A percentile compares a stretch with the other conserved stretches of the same genome.
phyloP scores from a whole-genome alignment of 2,113 vertebrate genomes.

The Podarcis raffonei region DNA sequence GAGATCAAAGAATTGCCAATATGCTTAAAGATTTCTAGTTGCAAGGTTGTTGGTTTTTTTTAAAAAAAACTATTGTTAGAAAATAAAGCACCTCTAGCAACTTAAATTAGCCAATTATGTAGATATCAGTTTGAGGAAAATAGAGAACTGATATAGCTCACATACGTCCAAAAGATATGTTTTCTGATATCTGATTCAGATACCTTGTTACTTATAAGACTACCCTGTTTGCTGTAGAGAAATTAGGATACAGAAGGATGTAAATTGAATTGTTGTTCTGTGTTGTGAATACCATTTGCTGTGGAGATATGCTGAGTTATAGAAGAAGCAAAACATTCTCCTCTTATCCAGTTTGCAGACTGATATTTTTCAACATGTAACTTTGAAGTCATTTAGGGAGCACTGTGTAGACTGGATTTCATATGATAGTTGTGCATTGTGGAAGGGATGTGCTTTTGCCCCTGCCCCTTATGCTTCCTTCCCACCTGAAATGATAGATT shows the following conservation, averaged over 20 bases:
- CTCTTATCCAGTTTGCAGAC: not conserved
- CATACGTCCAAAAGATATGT: not conserved
- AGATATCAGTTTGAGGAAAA: not conserved
- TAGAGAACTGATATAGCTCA: not conserved
- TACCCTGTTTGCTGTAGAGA: not conserved
- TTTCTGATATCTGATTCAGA: not conserved
- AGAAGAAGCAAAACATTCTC: no score
- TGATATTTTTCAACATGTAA: not conserved
- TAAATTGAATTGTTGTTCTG: not conserved
- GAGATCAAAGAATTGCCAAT: not conserved
- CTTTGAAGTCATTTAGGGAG: not conserved
- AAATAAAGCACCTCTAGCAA: not conserved
- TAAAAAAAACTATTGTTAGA: not conserved
- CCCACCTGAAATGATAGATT: not conserved
- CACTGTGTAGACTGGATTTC: no score
- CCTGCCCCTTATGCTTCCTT: not conserved
- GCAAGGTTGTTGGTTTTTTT: not conserved
- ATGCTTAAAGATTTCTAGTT: slow-evolving; percentile 39
- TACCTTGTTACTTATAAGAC: not conserved
- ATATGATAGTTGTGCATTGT: not conserved
- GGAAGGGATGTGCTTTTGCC: not conserved
- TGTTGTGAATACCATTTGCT: not conserved
- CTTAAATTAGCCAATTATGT: not conserved
- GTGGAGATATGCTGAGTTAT: not conserved
- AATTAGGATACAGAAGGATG: not conserved